Evolutionary conservation across 2,797 vertebrate species (phyloP).

Genomic region (Sphaeramia orbicularis): DNA sequence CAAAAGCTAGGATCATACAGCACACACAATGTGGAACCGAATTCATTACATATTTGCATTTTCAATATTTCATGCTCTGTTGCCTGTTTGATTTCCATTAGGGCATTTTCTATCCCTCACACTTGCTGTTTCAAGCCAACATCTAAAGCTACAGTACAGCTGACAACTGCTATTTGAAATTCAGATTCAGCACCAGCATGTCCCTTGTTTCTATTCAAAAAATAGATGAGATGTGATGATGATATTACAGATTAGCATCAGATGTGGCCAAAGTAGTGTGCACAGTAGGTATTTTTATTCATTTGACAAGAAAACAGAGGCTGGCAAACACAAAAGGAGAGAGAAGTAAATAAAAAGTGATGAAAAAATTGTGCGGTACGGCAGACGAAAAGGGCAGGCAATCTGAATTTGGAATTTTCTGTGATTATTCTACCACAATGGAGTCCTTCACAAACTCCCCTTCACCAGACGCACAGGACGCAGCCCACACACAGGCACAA

Average conservation of each 20-base stretch:
- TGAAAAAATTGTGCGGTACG: no score
- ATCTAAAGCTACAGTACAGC: constrained; percentile 40
- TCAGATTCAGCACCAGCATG: constrained; percentile 52
- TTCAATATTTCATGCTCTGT: constrained; percentile 72
- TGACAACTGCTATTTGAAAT: constrained; percentile 57
- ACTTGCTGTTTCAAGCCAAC: constrained; percentile 37
- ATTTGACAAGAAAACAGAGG: no score
- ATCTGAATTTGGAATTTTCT: constrained; percentile 77
- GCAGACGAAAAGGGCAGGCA: constrained; percentile 69
- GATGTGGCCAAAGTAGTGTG: constrained; percentile 20
- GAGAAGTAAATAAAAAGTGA: no score
- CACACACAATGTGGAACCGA: constrained; percentile 47
- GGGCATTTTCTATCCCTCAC: constrained; percentile 25
- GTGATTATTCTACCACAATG: constrained; percentile 82
- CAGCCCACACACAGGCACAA: constrained; percentile 60
- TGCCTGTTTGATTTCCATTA: constrained; percentile 70
- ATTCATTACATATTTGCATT: constrained; percentile 74
- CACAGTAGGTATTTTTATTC: no score
- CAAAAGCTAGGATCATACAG: constrained; percentile 43
- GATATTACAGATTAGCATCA: constrained; percentile 48
- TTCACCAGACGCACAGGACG: constrained; percentile 83
- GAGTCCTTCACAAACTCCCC: constrained; percentile 75
- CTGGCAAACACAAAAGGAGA: no score
- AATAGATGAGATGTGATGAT: constrained; percentile 31
- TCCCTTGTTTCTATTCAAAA: constrained; percentile 23